Percentiles rank a stretch among this genome's conserved stretches.
phyloP scores from a whole-genome alignment of 2,113 vertebrate species.

The Pomatorhinus ruficollis region DNA sequence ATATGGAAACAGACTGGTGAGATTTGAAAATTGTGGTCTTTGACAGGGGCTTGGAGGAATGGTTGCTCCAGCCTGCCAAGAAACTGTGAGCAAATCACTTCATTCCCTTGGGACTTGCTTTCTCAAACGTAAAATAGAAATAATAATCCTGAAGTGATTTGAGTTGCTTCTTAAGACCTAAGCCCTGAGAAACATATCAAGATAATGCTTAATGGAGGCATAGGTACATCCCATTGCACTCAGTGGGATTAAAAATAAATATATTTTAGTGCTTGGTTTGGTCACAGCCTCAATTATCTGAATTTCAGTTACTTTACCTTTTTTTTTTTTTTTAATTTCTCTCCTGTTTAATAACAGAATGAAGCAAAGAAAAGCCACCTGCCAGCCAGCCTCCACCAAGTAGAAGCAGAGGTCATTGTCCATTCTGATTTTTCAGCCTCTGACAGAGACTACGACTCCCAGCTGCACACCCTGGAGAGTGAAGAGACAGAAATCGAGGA shows the following conservation, averaged over 20 bases:
- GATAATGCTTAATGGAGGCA: not conserved
- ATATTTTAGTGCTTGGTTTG: not conserved
- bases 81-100: not conserved
- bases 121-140: not conserved
- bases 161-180: not conserved
- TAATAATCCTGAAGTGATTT: conserved; percentile 1
- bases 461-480: conserved; percentile 52
- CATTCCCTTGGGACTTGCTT: not conserved
- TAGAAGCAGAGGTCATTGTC: conserved; percentile 95
- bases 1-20: not conserved
- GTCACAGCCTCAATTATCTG: not conserved
- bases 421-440: conserved; percentile 90
- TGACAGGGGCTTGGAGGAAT: not conserved
- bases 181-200: not conserved
- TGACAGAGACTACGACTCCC: conserved; percentile 59
- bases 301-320: not conserved
- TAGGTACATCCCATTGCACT: not conserved
- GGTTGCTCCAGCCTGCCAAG: not conserved
- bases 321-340: not conserved
- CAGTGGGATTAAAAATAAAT: not conserved
- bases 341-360: conserved; percentile 36
- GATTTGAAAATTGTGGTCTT: not conserved
- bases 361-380: conserved; percentile 72
- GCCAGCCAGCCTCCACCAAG: conserved; percentile 80
- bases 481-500: not conserved